Conservation (phyloP, 2,888 invertebrate species). For the Eucera pruinosa region DNA sequence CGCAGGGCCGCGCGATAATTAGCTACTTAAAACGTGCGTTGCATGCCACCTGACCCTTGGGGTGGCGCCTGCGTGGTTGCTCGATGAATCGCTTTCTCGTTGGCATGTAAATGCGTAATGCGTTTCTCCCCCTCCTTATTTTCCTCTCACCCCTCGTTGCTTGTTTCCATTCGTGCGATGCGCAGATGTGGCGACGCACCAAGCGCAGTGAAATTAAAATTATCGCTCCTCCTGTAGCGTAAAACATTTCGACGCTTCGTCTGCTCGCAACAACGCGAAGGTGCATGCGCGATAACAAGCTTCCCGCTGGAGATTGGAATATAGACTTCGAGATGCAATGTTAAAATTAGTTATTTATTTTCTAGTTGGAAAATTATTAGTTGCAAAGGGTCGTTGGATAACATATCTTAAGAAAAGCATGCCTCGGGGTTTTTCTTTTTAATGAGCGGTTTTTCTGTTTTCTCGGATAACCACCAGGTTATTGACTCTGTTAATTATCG, state of each 20-base stretch:
- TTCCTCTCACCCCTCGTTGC: not conserved
- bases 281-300: conserved; percentile 38
- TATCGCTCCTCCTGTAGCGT: conserved; percentile 25
- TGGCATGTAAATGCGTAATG: conserved; percentile 42
- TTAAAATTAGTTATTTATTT: too few species aligned
- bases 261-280: conserved; percentile 17
- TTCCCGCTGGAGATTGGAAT: conserved; percentile 5
- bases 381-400: too few species aligned
- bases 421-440: too few species aligned
- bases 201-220: conserved; percentile 55
- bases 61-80: conserved; percentile 47
- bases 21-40: conserved; percentile 51
- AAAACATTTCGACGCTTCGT: conserved; percentile 25
- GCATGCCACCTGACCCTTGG: conserved; percentile 17
- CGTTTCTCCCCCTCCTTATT: conserved; percentile 13
- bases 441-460: too few species aligned
- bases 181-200: conserved; percentile 35
- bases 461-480: too few species aligned
- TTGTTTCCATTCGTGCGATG: conserved; percentile 2
- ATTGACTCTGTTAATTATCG: too few species aligned
- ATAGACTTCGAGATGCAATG: too few species aligned
- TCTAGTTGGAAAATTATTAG: too few species aligned
- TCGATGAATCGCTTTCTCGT: conserved; percentile 58
- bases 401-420: too few species aligned
- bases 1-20: conserved; percentile 52